Percentiles rank a stretch among this genome's conserved stretches.
Conservation (phyloP, 2,113 vertebrate species). For the Rhinolophus sinicus region DNA sequence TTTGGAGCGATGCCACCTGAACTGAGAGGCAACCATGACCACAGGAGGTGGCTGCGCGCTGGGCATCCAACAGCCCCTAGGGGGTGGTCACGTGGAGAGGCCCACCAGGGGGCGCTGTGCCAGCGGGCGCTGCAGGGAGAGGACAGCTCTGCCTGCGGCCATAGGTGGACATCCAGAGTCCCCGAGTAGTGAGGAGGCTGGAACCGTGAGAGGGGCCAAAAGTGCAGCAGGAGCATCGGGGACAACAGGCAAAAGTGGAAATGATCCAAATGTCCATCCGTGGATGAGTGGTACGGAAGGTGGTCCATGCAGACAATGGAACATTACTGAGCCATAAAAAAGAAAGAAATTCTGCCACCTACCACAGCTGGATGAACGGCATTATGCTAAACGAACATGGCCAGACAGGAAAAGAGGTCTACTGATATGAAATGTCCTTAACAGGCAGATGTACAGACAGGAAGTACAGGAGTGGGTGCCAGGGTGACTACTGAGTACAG, state of each 20-base stretch:
- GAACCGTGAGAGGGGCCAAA: rapidly evolving
- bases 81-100: rapidly evolving
- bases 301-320: neutral
- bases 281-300: neutral
- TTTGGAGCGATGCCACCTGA: rapidly evolving
- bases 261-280: rapidly evolving
- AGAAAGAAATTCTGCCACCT: neutral
- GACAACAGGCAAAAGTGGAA: neutral
- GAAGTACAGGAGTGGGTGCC: too few species aligned
- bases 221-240: too few species aligned
- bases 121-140: neutral
- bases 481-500: too few species aligned
- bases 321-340: rapidly evolving
- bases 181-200: neutral
- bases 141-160: neutral
- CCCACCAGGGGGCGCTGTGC: neutral
- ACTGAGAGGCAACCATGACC: neutral
- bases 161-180: rapidly evolving
- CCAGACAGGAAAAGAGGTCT: neutral
- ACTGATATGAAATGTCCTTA: rapidly evolving
- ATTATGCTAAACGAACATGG: rapidly evolving
- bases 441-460: rapidly evolving
- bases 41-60: neutral
- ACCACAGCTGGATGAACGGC: too few species aligned
- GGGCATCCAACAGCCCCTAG: neutral